Evolutionary conservation across 2,797 vertebrate species (phyloP).

Genomic region (Scyliorhinus canicula): DNA sequence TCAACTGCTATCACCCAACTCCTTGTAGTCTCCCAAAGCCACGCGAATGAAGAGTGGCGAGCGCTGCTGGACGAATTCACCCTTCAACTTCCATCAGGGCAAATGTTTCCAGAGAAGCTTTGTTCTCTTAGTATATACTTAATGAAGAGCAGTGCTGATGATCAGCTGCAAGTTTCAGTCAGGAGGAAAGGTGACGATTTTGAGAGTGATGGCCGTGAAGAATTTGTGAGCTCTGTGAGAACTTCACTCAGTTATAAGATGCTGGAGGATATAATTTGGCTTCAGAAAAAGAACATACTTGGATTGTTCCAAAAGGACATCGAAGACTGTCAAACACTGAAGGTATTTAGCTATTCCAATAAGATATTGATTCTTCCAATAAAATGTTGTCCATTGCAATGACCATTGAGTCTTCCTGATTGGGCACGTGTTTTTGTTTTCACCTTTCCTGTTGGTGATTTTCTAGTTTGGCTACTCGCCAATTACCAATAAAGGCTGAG

Average conservation of each 20-base stretch:
- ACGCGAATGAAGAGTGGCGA: slow-evolving; percentile 64
- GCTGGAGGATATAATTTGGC: slow-evolving; percentile 82
- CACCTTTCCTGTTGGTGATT: not conserved
- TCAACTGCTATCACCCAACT: slow-evolving; percentile 55
- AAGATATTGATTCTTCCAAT: not conserved
- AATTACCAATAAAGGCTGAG: not conserved
- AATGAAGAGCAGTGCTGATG: slow-evolving; percentile 54
- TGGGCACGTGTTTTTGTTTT: not conserved
- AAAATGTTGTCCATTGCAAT: not conserved
- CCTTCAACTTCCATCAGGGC: slow-evolving; percentile 55
- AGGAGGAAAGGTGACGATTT: slow-evolving; percentile 52
- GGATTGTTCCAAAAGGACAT: slow-evolving; percentile 69
- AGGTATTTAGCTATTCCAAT: slow-evolving; percentile 59
- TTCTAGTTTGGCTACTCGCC: not conserved
- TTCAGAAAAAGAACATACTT: slow-evolving; percentile 83
- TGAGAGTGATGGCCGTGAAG: slow-evolving; percentile 43
- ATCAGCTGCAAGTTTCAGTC: slow-evolving; percentile 65
- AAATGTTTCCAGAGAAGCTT: slow-evolving; percentile 52
- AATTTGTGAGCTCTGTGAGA: slow-evolving; percentile 56
- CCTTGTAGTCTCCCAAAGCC: slow-evolving; percentile 58
- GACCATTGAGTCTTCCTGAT: not conserved
- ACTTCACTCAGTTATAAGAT: slow-evolving; percentile 63
- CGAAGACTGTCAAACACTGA: slow-evolving; percentile 57
- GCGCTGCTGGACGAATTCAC: slow-evolving; percentile 76
- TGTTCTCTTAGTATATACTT: slow-evolving; percentile 62